Evolutionary conservation across 2,113 vertebrate genomes (phyloP).

Genomic region (Recurvirostra avosetta): DNA sequence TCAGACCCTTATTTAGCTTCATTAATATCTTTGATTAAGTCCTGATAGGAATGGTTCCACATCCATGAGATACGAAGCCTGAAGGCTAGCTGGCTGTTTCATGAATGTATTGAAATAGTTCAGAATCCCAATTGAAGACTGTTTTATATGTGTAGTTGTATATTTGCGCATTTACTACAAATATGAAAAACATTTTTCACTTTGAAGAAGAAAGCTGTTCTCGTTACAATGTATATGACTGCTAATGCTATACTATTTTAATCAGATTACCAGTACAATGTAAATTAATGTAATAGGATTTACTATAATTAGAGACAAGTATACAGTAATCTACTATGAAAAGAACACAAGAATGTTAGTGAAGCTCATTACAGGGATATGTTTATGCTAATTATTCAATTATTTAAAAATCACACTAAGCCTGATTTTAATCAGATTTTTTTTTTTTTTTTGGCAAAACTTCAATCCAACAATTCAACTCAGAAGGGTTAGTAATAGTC

Average conservation of each 20-base stretch:
- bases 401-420: not conserved
- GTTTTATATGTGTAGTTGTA: not conserved
- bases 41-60: not conserved
- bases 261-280: slow-evolving; percentile 54
- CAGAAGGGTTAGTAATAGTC: not conserved
- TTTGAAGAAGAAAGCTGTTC: not conserved
- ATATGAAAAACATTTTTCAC: not conserved
- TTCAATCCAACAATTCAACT: not conserved
- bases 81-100: not conserved
- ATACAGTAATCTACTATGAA: slow-evolving; percentile 32
- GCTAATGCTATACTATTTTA: not conserved
- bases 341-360: not conserved
- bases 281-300: slow-evolving; percentile 62
- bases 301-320: slow-evolving; percentile 51
- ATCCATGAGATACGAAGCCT: not conserved
- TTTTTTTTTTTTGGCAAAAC: not conserved
- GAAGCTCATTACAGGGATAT: not conserved
- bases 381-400: not conserved
- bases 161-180: not conserved
- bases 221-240: not conserved
- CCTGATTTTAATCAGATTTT: not conserved
- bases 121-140: not conserved
- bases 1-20: not conserved
- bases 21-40: not conserved
- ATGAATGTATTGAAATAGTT: not conserved